A percentile compares a stretch with the other conserved stretches of the same genome.
phyloP scores from a whole-genome alignment of 2,888 invertebrate species.

The Lasioglossum vierecki region DNA sequence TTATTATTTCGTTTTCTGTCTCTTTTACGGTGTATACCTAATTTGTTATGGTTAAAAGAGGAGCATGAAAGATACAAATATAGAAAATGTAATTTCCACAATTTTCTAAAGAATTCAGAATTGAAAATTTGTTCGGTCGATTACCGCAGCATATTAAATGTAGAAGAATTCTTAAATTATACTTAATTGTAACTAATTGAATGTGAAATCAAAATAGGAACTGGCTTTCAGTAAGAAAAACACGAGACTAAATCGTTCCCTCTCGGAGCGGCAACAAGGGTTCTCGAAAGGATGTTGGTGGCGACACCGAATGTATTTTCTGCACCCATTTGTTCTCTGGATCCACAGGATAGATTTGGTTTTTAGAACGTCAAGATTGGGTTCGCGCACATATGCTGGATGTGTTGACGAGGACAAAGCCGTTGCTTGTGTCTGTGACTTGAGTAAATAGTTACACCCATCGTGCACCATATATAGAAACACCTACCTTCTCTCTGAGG shows the following conservation, averaged over 20 bases:
- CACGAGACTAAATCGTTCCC: not conserved
- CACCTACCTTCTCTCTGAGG: not conserved
- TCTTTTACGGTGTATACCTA: not conserved
- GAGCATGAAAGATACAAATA: no score
- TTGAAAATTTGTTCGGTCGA: no score
- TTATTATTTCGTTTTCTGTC: not conserved
- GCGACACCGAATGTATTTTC: not conserved
- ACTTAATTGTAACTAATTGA: not conserved
- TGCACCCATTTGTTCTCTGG: not conserved
- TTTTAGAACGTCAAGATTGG: conserved; percentile 7
- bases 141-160: no score
- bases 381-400: not conserved
- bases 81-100: no score
- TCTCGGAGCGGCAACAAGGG: not conserved
- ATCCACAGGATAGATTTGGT: not conserved
- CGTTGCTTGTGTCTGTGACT: not conserved
- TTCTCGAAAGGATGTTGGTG: not conserved
- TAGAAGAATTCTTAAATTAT: not conserved
- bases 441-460: not conserved
- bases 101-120: no score
- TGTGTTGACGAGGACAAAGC: not conserved
- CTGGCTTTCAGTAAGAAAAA: not conserved
- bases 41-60: not conserved
- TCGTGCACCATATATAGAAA: not conserved
- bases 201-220: not conserved